Conservation (phyloP, 2,888 invertebrate genomes). For the Petrolisthes manimaculis region DNA sequence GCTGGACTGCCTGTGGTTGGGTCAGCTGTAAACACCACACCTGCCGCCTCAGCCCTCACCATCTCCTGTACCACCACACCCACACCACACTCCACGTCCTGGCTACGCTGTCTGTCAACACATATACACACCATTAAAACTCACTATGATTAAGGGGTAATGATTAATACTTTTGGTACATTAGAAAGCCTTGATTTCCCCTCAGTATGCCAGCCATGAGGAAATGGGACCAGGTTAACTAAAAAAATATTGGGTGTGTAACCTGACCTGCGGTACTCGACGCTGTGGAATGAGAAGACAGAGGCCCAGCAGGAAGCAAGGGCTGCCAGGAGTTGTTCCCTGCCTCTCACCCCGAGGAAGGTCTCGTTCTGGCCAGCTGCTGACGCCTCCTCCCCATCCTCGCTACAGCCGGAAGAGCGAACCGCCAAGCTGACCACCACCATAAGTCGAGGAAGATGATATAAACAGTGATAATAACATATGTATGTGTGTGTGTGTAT, state of each 20-base stretch:
- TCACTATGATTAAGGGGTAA: no score
- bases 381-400: slow-evolving; percentile 84
- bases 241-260: no score
- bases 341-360: slow-evolving; percentile 75
- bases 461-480: not conserved
- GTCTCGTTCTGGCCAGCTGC: slow-evolving; percentile 89
- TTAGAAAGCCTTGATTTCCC: no score
- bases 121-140: no score
- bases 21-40: slow-evolving; percentile 86
- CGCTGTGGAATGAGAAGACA: slow-evolving; percentile 81
- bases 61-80: slow-evolving; percentile 86
- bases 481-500: not conserved
- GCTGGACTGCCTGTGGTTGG: slow-evolving; percentile 80
- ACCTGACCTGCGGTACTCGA: slow-evolving; percentile 81
- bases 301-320: slow-evolving; percentile 86
- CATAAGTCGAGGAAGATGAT: not conserved
- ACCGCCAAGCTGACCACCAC: slow-evolving; percentile 74
- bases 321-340: slow-evolving; percentile 74
- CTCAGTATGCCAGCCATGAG: no score
- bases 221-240: no score
- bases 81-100: slow-evolving; percentile 78
- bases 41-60: slow-evolving; percentile 79
- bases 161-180: no score
- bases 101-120: slow-evolving; percentile 78
- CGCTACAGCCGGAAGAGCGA: slow-evolving; percentile 80